Evolutionary conservation across 2,797 vertebrate species (phyloP), one percentile per base, ranked within the genome.

Genomic region (Podarcis lilfordi): DNA sequence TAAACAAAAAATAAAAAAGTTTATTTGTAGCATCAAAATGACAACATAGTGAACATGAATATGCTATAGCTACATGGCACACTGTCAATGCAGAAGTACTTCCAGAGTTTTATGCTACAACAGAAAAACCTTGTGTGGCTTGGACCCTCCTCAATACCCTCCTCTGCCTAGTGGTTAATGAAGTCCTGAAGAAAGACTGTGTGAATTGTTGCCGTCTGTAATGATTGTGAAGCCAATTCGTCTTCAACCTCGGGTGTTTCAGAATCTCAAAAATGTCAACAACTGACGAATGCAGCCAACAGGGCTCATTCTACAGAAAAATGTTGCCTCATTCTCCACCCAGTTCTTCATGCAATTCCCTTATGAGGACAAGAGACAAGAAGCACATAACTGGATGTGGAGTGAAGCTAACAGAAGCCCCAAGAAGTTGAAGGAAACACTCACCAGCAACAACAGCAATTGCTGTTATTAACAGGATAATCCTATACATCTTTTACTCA

Each of bases 261-360:
- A 64, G 61, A 64, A 64, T 64, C 61, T 64, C 61, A 64, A 23
- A 92, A 92, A 88, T 88, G 84, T 90, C 90, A 69, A 77, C 55
- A 88, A 86, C 17, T 15, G 17, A 45, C 43, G 66, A 32, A 19
- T 82, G 40, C 7, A 45, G 27, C 64, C 66, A 69, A 55, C 29
- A 13, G 11, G 40, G 17, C 40, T 32, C 40, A 45, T 5, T 82
- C 68, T 27, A 19, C 17, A 68, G 29, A 82, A 68, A 82, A 82
- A 15, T 64, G 35, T 9, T 64, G 40, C 7, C 64, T 37, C 59
- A 81, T 81, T 82, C 37, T 68, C 80, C 37, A 40, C 15, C 35
- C 64, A 68, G 5, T 71, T 23, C 81, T 82, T 15, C 66, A n/a
- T 55, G 27, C 32, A 6, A 10, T 25, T n/a, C 17, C 66, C 78